These are phyloP conservation scores for Dinomys branickii DNA, from an alignment of 2,113 vertebrate species.

Conservation along the genomic window DNA sequence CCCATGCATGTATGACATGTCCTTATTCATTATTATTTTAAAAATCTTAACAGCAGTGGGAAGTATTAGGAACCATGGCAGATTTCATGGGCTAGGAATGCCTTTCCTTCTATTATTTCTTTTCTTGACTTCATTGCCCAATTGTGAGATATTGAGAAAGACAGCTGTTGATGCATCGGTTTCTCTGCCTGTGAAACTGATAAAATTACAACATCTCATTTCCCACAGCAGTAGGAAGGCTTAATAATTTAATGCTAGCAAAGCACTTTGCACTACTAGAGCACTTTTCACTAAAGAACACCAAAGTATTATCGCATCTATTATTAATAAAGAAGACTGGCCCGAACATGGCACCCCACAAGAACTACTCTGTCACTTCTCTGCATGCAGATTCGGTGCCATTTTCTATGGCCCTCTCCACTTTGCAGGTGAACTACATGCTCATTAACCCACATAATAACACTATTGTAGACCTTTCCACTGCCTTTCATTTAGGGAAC, in stretches of 20 bases:
- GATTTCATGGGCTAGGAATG: neutral
- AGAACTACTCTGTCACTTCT: neutral
- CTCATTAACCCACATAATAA: conserved; percentile 23
- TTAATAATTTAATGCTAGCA: conserved; percentile 14
- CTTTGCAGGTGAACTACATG: neutral
- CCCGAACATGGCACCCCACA: neutral
- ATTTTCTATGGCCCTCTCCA: neutral
- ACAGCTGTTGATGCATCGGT: conserved; percentile 10
- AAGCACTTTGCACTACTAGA: neutral
- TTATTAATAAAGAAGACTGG: conserved; percentile 8
- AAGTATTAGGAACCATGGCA: neutral
- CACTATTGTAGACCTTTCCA: neutral
- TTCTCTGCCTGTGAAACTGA: neutral
- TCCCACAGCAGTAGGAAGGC: neutral
- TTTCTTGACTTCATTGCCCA: neutral
- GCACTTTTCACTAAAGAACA: neutral
- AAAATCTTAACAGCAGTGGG: neutral
- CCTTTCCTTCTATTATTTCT: neutral
- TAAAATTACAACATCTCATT: neutral
- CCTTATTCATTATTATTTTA: neutral
- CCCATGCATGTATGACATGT: neutral
- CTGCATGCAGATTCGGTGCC: neutral
- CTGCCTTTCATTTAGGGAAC: neutral
- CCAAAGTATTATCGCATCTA: neutral
- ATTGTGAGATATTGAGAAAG: neutral